Conservation (phyloP, 2,888 invertebrate genomes). For the Spisula subtruncata region DNA sequence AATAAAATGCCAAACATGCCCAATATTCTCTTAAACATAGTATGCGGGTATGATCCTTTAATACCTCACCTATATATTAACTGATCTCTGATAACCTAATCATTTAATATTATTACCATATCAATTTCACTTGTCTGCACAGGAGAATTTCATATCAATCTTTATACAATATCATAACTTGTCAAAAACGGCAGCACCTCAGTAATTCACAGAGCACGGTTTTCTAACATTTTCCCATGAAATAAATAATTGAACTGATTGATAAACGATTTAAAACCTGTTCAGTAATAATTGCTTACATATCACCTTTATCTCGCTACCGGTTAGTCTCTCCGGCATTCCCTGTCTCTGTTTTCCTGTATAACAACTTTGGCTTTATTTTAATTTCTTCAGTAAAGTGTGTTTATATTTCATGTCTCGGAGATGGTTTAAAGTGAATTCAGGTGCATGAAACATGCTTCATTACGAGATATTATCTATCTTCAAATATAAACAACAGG, state of each 20-base stretch:
- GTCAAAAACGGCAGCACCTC: background rate
- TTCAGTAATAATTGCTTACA: background rate
- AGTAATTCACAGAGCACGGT: background rate
- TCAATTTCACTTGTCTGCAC: background rate
- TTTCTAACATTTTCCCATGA: constrained; percentile 43
- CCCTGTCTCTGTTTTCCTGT: background rate
- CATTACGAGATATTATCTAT: constrained; percentile 15
- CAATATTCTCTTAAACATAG: constrained; percentile 13
- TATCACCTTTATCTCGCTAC: background rate
- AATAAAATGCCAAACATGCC: background rate
- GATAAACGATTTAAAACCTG: constrained; percentile 31
- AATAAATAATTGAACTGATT: constrained; percentile 41
- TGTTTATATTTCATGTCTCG: background rate
- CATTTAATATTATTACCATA: constrained; percentile 9
- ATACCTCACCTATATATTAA: constrained; percentile 22
- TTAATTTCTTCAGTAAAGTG: background rate
- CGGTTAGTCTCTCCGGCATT: background rate
- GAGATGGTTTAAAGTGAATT: background rate
- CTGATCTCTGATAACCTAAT: constrained; percentile 14
- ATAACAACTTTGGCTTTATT: background rate
- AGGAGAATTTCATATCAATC: constrained; percentile 2
- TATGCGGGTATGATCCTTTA: background rate
- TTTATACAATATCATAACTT: constrained; percentile 3
- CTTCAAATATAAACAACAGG: background rate
- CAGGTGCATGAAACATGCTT: constrained; percentile 12